Base-by-base conservation (phyloP, 2,888 invertebrate species). In the Boloria selene region DNA sequence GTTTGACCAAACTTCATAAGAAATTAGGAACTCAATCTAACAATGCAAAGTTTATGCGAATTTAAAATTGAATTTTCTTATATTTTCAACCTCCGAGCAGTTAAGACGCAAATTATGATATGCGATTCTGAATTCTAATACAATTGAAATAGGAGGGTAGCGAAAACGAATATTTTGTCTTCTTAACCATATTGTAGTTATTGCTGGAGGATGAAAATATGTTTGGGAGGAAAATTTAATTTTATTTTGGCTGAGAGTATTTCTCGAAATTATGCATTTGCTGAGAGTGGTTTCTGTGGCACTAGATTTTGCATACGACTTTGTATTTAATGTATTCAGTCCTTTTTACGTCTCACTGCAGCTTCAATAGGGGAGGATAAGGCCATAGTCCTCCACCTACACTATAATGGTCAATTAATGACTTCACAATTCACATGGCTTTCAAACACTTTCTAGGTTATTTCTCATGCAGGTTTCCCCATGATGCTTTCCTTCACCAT, bases 41-140 rank as follows among this genome's bases (percentile, higher is more conserved):
- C 68, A 68, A 69, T 68, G 65, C 62, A 81, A 82, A 80, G 77
- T 82, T 84, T 78, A 78, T 74, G 75, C 75, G 78, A 77, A 79
- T 79, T 77, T 79, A 74, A 81, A 84, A 85, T 84, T 83, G 82
- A 83, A 85, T 85, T 83, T 67, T 56, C 61, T 45, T 53, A 61
- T 78, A 77, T 79, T 77, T 79, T 75, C 67, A 69, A 71, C 72
- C 60, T 69, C 58, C 22, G 58, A 56, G 56, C 53, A 61, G 63
- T 61, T 63, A 62, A 55, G 49, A 49, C 42, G 6, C 4, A 18
- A 18, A 55, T 17, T 13, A 18, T 22, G 16, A 18, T 55, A 44
- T 14, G 17, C 1, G 1, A 54, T 18, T 62, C 22, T 55, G 54
- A 62, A 49, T 22, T 18, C 16, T 62, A 62, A 18, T 0, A 0